A percentile compares a stretch with the other conserved stretches of the same genome.
These are phyloP conservation scores for Trypoxylus dichotomus DNA, from an alignment of 1,140 invertebrate species.

Conservation along the genomic window DNA sequence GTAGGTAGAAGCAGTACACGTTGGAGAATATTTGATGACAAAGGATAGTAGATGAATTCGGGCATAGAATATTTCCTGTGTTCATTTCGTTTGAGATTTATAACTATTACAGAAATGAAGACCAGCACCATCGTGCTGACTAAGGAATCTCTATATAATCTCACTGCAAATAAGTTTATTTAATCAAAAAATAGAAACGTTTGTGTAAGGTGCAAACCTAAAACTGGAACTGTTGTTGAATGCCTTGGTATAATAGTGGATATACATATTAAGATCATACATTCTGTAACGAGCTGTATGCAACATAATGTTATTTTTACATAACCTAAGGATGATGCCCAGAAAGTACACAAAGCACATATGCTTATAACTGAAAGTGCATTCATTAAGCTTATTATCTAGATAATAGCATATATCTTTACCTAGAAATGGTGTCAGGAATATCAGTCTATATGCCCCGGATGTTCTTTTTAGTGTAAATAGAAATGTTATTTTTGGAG, in stretches of 20 bases:
- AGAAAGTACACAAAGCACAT: constrained; percentile 45
- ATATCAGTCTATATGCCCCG: constrained; percentile 39
- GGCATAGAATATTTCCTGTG: constrained; percentile 37
- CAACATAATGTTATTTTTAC: constrained; percentile 46
- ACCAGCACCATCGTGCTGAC: constrained; percentile 40
- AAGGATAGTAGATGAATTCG: constrained; percentile 39
- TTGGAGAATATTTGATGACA: constrained; percentile 41
- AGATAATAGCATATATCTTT: background rate
- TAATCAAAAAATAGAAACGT: background rate
- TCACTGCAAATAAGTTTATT: constrained; percentile 40
- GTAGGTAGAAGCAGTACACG: constrained; percentile 41
- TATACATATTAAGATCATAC: constrained; percentile 42
- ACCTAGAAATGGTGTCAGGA: constrained; percentile 47
- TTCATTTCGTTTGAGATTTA: constrained; percentile 44
- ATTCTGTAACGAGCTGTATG: constrained; percentile 43
- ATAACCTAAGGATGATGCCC: constrained; percentile 43
- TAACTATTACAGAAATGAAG: constrained; percentile 42
- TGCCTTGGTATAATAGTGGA: constrained; percentile 42
- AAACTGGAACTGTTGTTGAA: constrained; percentile 41
- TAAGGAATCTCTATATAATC: constrained; percentile 43
- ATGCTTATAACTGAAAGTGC: constrained; percentile 45
- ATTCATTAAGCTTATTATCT: background rate
- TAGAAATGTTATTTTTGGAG: constrained; percentile 36
- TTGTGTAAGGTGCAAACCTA: background rate
- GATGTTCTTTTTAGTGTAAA: constrained; percentile 43